phyloP scores from a whole-genome alignment of 2,888 invertebrate species.

The Elmis aenea region DNA sequence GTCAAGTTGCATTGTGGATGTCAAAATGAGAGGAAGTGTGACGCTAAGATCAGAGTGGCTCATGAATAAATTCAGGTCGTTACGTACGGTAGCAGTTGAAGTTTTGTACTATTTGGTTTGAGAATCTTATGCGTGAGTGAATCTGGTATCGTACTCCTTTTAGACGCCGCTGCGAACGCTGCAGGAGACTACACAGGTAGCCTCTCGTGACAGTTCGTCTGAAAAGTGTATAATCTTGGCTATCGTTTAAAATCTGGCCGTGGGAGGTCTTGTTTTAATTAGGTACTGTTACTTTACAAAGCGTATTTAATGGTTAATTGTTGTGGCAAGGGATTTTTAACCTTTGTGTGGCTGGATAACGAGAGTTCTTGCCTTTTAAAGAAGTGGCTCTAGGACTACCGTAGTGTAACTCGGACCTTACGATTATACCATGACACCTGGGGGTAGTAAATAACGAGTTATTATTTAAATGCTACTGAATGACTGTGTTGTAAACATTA shows the following conservation, averaged over 20 bases:
- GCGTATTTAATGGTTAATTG: no score
- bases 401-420: no score
- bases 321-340: no score
- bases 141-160: conserved; percentile 25
- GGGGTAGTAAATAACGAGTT: no score
- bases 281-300: conserved; percentile 18
- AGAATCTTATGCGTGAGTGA: conserved; percentile 27
- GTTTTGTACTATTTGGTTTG: conserved; percentile 28
- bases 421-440: no score
- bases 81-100: conserved; percentile 25
- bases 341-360: no score
- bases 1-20: conserved; percentile 14
- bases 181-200: conserved; percentile 23
- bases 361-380: no score
- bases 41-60: conserved; percentile 18
- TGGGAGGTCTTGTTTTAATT: conserved; percentile 27
- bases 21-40: conserved; percentile 22
- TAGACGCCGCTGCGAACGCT: conserved; percentile 18
- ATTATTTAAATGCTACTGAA: no score
- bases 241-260: conserved; percentile 22
- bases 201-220: conserved; percentile 19
- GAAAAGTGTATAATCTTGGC: conserved; percentile 20
- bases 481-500: no score
- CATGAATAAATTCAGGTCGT: conserved; percentile 24
- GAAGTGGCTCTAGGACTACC: no score